Percentiles rank a stretch among this genome's conserved stretches.
Conservation (phyloP, 1,140 invertebrate species). For the Thaumetopoea pityocampa region DNA sequence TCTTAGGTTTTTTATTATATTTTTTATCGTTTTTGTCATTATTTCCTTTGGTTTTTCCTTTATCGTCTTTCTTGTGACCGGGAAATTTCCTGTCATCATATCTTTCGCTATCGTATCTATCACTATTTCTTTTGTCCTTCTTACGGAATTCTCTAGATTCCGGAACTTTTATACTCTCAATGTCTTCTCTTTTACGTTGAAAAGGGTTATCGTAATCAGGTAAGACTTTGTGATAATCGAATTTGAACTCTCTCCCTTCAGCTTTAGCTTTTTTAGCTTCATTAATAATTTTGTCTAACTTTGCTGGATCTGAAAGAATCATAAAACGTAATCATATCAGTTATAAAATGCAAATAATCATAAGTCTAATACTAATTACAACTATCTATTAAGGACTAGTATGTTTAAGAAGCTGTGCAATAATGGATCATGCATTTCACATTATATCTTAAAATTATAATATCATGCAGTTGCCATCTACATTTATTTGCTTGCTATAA, state of each 20-base stretch:
- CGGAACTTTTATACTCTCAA: slow-evolving; percentile 22
- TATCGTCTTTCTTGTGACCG: slow-evolving; percentile 38
- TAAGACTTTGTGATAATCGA: slow-evolving; percentile 58
- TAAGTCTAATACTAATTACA: too few species aligned
- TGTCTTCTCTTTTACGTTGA: slow-evolving; percentile 54
- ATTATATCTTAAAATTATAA: too few species aligned
- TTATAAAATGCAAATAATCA: too few species aligned
- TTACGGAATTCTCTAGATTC: slow-evolving; percentile 23
- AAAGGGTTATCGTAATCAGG: slow-evolving; percentile 67
- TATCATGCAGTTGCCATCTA: too few species aligned
- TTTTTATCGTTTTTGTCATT: slow-evolving; percentile 27
- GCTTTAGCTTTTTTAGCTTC: slow-evolving; percentile 59
- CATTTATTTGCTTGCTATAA: too few species aligned
- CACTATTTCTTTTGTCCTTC: slow-evolving; percentile 29
- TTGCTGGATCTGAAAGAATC: slow-evolving; percentile 49
- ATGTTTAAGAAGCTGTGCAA: too few species aligned
- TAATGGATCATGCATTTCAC: too few species aligned
- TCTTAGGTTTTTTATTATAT: slow-evolving; percentile 27
- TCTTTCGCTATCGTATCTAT: slow-evolving; percentile 33
- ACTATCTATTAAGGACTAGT: too few species aligned
- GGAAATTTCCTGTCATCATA: slow-evolving; percentile 39
- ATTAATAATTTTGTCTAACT: slow-evolving; percentile 63
- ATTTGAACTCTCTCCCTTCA: slow-evolving; percentile 62
- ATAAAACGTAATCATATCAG: too few species aligned
- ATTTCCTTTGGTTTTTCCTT: slow-evolving; percentile 22